Percentiles rank a stretch among this genome's conserved stretches.
These are phyloP conservation scores for Eufriesea mexicana DNA, from an alignment of 1,140 invertebrate genomes.

Conservation along the genomic window DNA sequence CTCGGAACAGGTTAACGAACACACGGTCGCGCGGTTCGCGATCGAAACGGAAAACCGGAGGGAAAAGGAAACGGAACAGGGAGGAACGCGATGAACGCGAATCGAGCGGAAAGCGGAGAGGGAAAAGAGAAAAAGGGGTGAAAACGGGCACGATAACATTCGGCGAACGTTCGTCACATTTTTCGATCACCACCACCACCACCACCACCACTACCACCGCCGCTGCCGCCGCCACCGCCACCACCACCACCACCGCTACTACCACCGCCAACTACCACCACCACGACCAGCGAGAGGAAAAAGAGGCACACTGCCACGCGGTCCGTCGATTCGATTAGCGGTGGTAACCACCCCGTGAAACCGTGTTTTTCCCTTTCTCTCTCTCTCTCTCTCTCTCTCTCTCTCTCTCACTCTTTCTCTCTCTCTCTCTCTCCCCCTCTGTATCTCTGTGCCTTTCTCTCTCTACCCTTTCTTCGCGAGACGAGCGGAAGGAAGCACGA, in stretches of 20 bases:
- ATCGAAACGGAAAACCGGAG: not conserved
- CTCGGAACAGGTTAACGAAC: conserved; percentile 14
- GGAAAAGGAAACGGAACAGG: too few relatives aligned
- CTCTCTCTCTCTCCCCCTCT: not conserved
- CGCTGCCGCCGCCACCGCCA: too few relatives aligned
- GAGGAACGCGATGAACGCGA: too few relatives aligned
- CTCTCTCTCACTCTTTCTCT: not conserved
- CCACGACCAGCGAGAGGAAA: too few relatives aligned
- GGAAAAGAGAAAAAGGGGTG: too few relatives aligned
- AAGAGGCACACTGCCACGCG: conserved; percentile 27
- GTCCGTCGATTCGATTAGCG: conserved; percentile 35
- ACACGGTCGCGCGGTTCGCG: not conserved
- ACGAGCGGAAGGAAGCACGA: not conserved
- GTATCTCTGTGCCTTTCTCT: too few relatives aligned
- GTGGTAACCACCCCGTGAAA: conserved; percentile 4
- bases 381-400: too few relatives aligned
- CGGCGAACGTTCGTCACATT: conserved; percentile 8
- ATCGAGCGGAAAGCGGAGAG: conserved; percentile 1
- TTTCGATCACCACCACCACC: too few relatives aligned
- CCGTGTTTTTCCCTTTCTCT: not conserved
- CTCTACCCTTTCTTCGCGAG: not conserved
- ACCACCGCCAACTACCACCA: too few relatives aligned
- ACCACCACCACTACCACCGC: too few relatives aligned
- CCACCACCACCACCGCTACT: too few relatives aligned
- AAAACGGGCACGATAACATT: not conserved